Evolutionary conservation across 53 echinoderm and acorn worm genomes (phyloP), one percentile per base, ranked within the genome.

Genomic region (Astropecten irregularis): DNA sequence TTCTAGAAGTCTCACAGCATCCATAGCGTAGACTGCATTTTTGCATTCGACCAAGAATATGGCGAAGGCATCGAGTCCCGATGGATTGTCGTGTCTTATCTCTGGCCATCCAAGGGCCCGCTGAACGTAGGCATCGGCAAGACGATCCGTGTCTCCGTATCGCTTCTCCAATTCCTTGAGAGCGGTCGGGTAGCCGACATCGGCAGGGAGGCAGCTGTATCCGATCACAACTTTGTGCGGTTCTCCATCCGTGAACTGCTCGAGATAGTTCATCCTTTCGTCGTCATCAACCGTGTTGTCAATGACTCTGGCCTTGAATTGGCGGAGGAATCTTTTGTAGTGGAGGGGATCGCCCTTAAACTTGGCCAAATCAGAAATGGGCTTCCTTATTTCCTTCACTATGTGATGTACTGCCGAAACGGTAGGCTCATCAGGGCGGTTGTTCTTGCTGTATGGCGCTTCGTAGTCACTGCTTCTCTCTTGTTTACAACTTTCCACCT

Each of bases 201-300:
- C 23, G 20, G 83, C 64, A 55, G 86, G 32, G 4, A 38, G 60
- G 3, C 83, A 58, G 84, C 88, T 92, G 21, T 83, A 89, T 23
- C 89, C 77, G 15, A 21, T 89, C 28, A 92, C 92, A 23, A 90
- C 68, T 3, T 84, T 57, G 14, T 83, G 90, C 15, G 90, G 77
- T 48, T 84, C 77, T 16, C 88, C 84, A 13, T 60, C 68, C 0
- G 90, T 90, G 15, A 69, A 92, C 68, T 92, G 92, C 36, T 92
- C 82, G 22, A 92, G 40, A n/a, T 65, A 92, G 36, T 83, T 69
- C 28, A 92, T 60, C 73, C 69, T 46, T 15, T 92, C 89, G 9
- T 82, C 63, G 23, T 89, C 54, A 18, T 89, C 64, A 2, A 49
- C 40, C 16, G 89, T 89, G 52, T 71, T 71, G 16, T 40, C 71